Evolutionary conservation across 1,140 invertebrate species (phyloP).

Genomic region (Leptinotarsa lineolata): DNA sequence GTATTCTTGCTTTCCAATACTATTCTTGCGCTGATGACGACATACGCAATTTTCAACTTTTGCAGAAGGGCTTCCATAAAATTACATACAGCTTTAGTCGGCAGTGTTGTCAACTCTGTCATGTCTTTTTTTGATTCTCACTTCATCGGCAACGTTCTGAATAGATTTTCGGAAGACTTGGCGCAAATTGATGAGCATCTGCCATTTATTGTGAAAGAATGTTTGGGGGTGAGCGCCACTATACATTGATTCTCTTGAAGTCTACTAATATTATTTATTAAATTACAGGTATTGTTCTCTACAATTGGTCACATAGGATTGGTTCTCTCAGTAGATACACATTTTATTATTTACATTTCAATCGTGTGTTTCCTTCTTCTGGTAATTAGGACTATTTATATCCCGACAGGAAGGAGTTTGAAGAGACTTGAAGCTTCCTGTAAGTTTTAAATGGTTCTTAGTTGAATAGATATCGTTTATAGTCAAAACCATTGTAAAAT

Average conservation of each 20-base stretch:
- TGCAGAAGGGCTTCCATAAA: slow-evolving; percentile 34
- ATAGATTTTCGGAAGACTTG: slow-evolving; percentile 49
- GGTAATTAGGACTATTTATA: slow-evolving; percentile 69
- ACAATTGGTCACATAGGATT: slow-evolving; percentile 42
- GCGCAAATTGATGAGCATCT: slow-evolving; percentile 44
- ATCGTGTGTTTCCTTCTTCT: slow-evolving; percentile 34
- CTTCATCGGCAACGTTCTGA: slow-evolving; percentile 49
- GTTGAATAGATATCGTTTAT: too few relatives aligned
- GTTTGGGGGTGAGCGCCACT: slow-evolving; percentile 30
- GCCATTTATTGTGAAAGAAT: slow-evolving; percentile 41
- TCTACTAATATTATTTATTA: too few relatives aligned
- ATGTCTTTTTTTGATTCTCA: slow-evolving; percentile 49
- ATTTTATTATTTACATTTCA: slow-evolving; percentile 32
- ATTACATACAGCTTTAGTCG: slow-evolving; percentile 43
- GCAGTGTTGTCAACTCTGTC: slow-evolving; percentile 37
- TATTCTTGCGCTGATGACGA: slow-evolving; percentile 27
- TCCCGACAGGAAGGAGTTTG: slow-evolving; percentile 66
- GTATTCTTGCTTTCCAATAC: slow-evolving; percentile 20
- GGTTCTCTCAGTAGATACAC: slow-evolving; percentile 37
- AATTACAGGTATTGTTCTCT: slow-evolving; percentile 31
- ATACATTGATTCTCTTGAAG: too few relatives aligned
- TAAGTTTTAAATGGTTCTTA: slow-evolving; percentile 49
- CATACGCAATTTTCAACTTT: slow-evolving; percentile 32
- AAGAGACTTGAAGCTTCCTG: slow-evolving; percentile 69
- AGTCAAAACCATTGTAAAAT: too few relatives aligned